These are phyloP conservation scores for Epirrhoe tristata DNA, from an alignment of 2,888 invertebrate genomes.

Conservation along the genomic window DNA sequence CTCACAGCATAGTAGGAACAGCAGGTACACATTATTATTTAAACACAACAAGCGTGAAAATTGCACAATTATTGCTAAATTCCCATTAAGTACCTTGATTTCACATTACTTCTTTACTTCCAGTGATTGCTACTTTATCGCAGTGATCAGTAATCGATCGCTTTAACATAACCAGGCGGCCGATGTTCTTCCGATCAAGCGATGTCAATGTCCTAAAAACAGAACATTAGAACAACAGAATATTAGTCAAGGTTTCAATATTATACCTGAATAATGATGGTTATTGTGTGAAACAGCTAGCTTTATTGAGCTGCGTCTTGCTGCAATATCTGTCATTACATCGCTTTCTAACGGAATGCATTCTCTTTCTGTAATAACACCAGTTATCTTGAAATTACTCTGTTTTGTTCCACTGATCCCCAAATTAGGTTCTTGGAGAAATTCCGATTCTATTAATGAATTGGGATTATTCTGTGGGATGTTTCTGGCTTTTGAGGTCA, in stretches of 20 bases:
- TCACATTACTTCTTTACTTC: too few relatives aligned
- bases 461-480: conserved; percentile 1
- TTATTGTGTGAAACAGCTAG: conserved; percentile 19
- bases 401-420: conserved; percentile 47
- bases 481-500: not conserved
- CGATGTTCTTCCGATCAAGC: too few relatives aligned
- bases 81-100: too few relatives aligned
- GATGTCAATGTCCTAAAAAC: too few relatives aligned
- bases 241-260: not conserved
- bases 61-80: too few relatives aligned
- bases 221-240: too few relatives aligned
- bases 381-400: conserved; percentile 55
- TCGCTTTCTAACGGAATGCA: conserved; percentile 57
- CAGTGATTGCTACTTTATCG: too few relatives aligned
- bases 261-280: not conserved
- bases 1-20: conserved; percentile 7
- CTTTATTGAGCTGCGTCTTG: conserved; percentile 41
- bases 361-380: conserved; percentile 55
- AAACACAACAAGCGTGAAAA: too few relatives aligned
- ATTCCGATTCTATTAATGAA: conserved; percentile 38
- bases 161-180: too few relatives aligned
- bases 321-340: conserved; percentile 50
- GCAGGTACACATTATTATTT: conserved; percentile 10
- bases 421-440: conserved; percentile 42
- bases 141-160: too few relatives aligned